phyloP scores from a whole-genome alignment of 1,140 invertebrate genomes.

The Littorina saxatilis region DNA sequence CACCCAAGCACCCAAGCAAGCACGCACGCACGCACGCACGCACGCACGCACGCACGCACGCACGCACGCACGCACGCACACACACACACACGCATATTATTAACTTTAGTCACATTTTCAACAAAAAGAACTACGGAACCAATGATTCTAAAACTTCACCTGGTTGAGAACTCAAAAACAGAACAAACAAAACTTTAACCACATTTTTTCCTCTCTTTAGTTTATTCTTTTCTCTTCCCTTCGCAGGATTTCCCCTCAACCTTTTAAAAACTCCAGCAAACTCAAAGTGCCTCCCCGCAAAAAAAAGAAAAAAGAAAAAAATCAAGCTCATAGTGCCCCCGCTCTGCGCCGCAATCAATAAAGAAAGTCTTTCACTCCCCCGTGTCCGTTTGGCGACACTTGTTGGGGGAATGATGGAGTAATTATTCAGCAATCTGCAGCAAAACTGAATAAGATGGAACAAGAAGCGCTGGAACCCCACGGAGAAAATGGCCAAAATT shows the following conservation, averaged over 20 bases:
- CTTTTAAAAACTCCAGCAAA: too few species aligned
- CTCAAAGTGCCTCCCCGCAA: too few species aligned
- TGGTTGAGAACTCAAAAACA: too few species aligned
- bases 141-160: too few species aligned
- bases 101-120: background rate
- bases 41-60: background rate
- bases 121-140: too few species aligned
- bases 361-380: background rate
- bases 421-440: background rate
- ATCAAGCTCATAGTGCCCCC: too few species aligned
- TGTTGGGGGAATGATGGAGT: constrained; percentile 3
- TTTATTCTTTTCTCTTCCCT: too few species aligned
- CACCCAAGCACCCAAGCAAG: background rate
- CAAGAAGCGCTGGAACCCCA: background rate
- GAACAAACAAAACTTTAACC: too few species aligned
- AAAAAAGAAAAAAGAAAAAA: too few species aligned
- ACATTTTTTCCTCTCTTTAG: too few species aligned
- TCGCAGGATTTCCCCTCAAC: too few species aligned
- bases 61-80: background rate
- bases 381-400: background rate
- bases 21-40: background rate
- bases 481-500: constrained; percentile 7
- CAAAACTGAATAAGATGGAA: constrained; percentile 15
- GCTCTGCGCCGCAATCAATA: background rate
- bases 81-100: background rate